Conservation (phyloP, 2,113 vertebrate genomes). For the Boleophthalmus pectinirostris region DNA sequence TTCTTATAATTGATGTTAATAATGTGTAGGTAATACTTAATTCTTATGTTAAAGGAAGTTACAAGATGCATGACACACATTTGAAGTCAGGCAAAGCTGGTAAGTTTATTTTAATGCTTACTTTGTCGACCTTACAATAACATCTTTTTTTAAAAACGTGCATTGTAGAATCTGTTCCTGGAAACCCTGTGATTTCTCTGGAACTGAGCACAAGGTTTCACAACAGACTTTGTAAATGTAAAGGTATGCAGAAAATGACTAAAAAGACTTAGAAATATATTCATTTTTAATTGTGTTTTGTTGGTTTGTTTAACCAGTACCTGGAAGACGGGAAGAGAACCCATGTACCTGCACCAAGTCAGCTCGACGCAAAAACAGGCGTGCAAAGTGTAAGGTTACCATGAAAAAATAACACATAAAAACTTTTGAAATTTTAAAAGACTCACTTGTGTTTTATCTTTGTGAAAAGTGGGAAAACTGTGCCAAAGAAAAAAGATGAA, state of each 20-base stretch:
- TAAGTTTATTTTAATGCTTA: not conserved
- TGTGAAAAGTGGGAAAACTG: not conserved
- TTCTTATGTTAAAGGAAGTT: slow-evolving; percentile 17
- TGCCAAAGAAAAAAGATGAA: slow-evolving; percentile 12
- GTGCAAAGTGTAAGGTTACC: slow-evolving; percentile 19
- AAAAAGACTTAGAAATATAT: not conserved
- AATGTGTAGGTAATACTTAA: not conserved
- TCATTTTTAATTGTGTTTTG: not conserved
- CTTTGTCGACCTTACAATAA: not conserved
- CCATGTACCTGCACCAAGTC: slow-evolving; percentile 9
- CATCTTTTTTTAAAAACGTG: not conserved
- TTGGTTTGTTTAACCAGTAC: slow-evolving; percentile 9
- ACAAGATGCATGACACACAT: slow-evolving; percentile 5
- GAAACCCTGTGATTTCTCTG: not conserved
- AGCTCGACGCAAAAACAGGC: not conserved
- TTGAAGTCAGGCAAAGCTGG: not conserved
- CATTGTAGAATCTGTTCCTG: slow-evolving; percentile 15
- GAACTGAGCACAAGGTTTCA: not conserved
- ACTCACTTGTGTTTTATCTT: slow-evolving; percentile 1
- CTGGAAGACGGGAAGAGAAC: slow-evolving; percentile 1
- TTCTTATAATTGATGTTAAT: not conserved
- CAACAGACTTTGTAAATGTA: slow-evolving; percentile 29
- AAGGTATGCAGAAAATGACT: slow-evolving; percentile 30
- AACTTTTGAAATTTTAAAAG: not conserved
- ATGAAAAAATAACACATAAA: not conserved